A percentile compares a stretch with the other conserved stretches of the same genome.
phyloP scores from a whole-genome alignment of 2,113 vertebrate genomes.

The Bujurquina vittata region DNA sequence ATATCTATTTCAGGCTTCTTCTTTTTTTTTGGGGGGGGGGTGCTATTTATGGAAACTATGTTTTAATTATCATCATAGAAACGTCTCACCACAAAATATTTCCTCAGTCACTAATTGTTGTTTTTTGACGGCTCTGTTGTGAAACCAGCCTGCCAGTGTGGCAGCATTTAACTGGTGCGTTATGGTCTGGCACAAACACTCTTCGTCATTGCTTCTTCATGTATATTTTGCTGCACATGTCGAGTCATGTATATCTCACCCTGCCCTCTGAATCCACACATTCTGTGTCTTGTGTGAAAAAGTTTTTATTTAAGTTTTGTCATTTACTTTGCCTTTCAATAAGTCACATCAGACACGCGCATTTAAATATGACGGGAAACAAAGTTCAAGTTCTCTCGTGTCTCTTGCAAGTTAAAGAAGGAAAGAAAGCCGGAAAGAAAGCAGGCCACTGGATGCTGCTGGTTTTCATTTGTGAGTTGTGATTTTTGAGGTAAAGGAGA shows the following conservation, averaged over 20 bases:
- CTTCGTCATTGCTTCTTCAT: conserved; percentile 43
- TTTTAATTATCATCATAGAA: conserved; percentile 47
- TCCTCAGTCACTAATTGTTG: conserved; percentile 64
- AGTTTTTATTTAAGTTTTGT: not conserved
- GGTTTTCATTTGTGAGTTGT: conserved; percentile 67
- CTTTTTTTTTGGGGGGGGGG: not conserved
- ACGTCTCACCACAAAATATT: conserved; percentile 51
- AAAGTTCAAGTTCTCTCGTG: conserved; percentile 40
- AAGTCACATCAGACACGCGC: not conserved
- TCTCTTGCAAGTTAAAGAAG: conserved; percentile 18
- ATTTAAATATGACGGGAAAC: conserved; percentile 30
- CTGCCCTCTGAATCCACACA: not conserved
- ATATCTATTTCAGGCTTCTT: conserved; percentile 53
- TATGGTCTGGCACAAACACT: conserved; percentile 59
- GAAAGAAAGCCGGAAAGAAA: not conserved
- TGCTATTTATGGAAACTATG: conserved; percentile 56
- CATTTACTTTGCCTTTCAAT: not conserved
- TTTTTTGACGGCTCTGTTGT: conserved; percentile 63
- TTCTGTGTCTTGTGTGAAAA: not conserved
- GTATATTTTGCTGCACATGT: conserved; percentile 25
- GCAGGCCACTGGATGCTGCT: conserved; percentile 43
- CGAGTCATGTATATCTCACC: conserved; percentile 29
- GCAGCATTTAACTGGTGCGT: conserved; percentile 36
- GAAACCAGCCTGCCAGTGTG: conserved; percentile 26
- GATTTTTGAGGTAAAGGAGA: conserved; percentile 22